Evolutionary conservation across 2,113 vertebrate genomes (phyloP).

Genomic region (Cololabis saira): DNA sequence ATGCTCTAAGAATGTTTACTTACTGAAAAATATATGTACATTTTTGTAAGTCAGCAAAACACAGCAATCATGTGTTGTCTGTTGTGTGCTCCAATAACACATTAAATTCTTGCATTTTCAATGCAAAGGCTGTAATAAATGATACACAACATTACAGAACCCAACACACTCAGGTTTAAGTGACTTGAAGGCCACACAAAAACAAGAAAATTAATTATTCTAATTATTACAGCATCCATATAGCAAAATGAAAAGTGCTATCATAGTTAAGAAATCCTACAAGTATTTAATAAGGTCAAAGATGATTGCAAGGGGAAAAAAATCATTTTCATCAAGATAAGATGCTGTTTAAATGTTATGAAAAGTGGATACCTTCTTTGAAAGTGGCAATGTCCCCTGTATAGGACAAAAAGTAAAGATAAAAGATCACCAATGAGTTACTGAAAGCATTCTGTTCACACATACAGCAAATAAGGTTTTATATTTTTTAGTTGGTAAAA

Average conservation of each 20-base stretch:
- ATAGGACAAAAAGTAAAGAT: too few species aligned
- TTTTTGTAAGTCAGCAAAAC: background rate
- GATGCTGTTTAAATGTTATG: background rate
- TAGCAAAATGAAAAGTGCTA: too few species aligned
- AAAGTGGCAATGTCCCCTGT: too few species aligned
- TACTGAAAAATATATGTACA: background rate
- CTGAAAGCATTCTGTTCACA: background rate
- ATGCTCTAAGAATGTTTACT: slow-evolving; percentile 11
- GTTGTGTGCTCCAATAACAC: background rate
- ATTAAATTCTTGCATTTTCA: background rate
- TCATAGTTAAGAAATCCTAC: too few species aligned
- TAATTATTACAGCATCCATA: too few species aligned
- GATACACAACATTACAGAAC: too few species aligned
- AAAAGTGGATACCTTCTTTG: too few species aligned
- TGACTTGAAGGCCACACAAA: too few species aligned
- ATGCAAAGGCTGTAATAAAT: background rate
- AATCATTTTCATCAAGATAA: background rate
- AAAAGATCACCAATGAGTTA: background rate
- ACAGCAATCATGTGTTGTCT: background rate
- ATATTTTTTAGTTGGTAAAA: slow-evolving; percentile 14
- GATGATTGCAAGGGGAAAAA: too few species aligned
- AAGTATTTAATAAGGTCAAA: too few species aligned
- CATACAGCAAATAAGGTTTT: background rate
- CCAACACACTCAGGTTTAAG: too few species aligned
- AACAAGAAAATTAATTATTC: too few species aligned